Percentiles rank a stretch among this genome's conserved stretches.
These are phyloP conservation scores for Scaptomyza caliginosa DNA, from an alignment of 2,888 invertebrate genomes.

Conservation along the genomic window DNA sequence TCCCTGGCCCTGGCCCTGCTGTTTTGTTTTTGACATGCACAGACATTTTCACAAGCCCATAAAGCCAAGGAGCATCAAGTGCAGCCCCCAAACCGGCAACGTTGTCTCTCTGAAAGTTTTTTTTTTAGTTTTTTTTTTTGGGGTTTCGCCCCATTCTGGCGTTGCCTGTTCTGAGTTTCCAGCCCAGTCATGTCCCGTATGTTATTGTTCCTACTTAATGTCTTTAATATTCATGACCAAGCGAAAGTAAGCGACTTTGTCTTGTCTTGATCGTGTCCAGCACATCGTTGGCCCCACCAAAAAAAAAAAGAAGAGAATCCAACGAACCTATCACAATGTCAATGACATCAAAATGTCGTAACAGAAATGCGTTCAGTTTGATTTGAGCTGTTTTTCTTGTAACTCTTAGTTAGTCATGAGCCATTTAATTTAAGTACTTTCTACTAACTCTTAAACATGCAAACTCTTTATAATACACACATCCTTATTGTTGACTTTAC, in stretches of 20 bases:
- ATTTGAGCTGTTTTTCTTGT: neutral
- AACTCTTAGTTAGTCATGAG: too few species aligned
- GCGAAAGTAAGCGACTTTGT: conserved; percentile 81
- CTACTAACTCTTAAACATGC: too few species aligned
- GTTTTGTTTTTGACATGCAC: conserved; percentile 71
- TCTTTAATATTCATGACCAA: conserved; percentile 80
- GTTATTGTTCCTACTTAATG: conserved; percentile 80
- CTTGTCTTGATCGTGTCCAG: conserved; percentile 79
- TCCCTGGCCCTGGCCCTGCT: conserved; percentile 13
- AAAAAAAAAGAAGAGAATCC: neutral
- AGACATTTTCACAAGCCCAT: conserved; percentile 77
- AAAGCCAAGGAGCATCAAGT: conserved; percentile 74
- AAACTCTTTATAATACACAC: too few species aligned
- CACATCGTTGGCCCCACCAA: conserved; percentile 55
- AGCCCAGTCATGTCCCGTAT: conserved; percentile 50
- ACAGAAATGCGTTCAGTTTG: conserved; percentile 26
- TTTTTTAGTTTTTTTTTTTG: conserved; percentile 6
- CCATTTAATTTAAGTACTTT: too few species aligned
- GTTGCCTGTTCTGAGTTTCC: conserved; percentile 44
- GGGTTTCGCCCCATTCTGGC: conserved; percentile 17
- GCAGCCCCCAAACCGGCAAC: conserved; percentile 41
- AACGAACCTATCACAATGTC: conserved; percentile 43
- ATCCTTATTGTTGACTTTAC: neutral
- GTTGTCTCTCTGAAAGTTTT: conserved; percentile 3
- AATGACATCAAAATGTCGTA: conserved; percentile 54